These are phyloP conservation scores for Psophia crepitans DNA, from an alignment of 2,113 vertebrate species.

Conservation along the genomic window DNA sequence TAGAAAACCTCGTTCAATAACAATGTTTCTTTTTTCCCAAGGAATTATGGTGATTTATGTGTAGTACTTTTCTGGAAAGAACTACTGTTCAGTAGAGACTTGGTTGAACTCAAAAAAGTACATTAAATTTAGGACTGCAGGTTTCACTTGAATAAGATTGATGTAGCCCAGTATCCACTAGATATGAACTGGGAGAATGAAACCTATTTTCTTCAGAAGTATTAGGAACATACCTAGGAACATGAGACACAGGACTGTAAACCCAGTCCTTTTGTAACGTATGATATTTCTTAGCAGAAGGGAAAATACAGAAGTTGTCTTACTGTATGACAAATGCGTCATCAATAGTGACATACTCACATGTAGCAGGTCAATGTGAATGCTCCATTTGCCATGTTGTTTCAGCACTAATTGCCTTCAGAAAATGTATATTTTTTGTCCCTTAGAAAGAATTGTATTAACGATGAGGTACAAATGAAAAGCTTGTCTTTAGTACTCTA, in stretches of 20 bases:
- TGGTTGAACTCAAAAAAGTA: background rate
- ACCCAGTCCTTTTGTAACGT: background rate
- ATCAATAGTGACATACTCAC: background rate
- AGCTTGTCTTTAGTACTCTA: background rate
- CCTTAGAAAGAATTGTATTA: background rate
- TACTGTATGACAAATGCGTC: background rate
- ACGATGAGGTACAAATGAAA: background rate
- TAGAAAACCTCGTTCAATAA: background rate
- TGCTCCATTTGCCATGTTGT: background rate
- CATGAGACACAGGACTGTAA: background rate
- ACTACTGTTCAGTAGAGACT: conserved; percentile 1
- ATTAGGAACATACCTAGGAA: background rate
- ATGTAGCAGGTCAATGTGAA: background rate
- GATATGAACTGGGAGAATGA: background rate
- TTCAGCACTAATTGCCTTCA: background rate
- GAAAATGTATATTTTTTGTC: background rate
- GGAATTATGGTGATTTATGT: conserved; percentile 43
- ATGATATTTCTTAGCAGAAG: background rate
- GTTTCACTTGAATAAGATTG: conserved; percentile 20
- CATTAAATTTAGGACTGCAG: conserved; percentile 13
- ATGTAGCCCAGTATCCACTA: background rate
- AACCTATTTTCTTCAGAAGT: background rate
- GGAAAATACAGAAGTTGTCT: background rate
- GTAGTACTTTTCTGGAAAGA: background rate
- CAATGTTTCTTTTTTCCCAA: background rate